Conservation (phyloP, 2,888 invertebrate species). For the Phytoseiulus persimilis region DNA sequence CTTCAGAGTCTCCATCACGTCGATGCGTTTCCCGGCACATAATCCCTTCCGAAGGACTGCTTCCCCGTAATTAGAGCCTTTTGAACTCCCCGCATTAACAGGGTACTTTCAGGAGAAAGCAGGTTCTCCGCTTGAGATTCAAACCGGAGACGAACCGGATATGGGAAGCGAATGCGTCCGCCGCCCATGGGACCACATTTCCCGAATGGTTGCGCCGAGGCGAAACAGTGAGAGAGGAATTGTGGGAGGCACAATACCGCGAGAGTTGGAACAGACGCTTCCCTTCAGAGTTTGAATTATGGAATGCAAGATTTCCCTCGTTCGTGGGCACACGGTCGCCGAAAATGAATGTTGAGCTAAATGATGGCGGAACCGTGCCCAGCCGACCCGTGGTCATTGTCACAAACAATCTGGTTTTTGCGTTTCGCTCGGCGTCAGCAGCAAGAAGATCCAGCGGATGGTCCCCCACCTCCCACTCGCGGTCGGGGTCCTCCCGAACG, state of each 20-base stretch:
- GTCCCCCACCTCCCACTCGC: not conserved
- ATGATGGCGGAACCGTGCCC: not conserved
- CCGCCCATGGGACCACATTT: not conserved
- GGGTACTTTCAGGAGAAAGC: too few species aligned
- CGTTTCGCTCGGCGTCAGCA: not conserved
- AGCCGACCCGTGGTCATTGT: not conserved
- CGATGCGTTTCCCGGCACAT: too few species aligned
- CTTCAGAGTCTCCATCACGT: too few species aligned
- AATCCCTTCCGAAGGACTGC: too few species aligned
- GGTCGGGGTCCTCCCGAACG: not conserved
- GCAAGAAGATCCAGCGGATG: not conserved
- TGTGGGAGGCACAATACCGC: not conserved
- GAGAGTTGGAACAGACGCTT: not conserved
- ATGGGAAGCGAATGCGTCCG: not conserved
- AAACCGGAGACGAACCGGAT: not conserved
- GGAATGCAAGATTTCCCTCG: not conserved
- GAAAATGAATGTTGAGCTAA: not conserved
- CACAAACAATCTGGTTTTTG: not conserved
- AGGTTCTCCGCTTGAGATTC: not conserved
- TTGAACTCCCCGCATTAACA: too few species aligned
- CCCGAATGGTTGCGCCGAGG: not conserved
- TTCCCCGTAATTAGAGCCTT: too few species aligned
- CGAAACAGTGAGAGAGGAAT: not conserved
- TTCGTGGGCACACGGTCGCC: not conserved
- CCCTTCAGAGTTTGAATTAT: not conserved